phyloP scores from a whole-genome alignment of 2,113 vertebrate species.

The Lota lota region DNA sequence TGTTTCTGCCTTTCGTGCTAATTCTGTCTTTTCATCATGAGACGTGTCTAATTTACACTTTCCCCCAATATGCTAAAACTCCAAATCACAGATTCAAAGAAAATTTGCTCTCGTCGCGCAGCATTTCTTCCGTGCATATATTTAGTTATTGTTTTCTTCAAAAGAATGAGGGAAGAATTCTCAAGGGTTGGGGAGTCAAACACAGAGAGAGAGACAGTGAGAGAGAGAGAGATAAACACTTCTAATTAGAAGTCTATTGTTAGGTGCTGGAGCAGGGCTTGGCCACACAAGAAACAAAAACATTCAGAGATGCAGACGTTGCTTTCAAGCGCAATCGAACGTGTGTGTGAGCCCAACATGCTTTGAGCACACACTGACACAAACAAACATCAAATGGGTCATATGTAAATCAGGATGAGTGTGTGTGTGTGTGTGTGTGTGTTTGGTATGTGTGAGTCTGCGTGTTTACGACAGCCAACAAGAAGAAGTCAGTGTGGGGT shows the following conservation, averaged over 20 bases:
- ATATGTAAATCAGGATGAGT: slow-evolving; percentile 50
- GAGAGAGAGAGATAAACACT: slow-evolving; percentile 65
- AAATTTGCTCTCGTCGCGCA: slow-evolving; percentile 15
- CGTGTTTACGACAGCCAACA: too few relatives aligned
- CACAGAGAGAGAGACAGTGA: slow-evolving; percentile 44
- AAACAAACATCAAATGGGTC: slow-evolving; percentile 53
- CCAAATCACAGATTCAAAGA: slow-evolving; percentile 50
- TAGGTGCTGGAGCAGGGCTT: slow-evolving; percentile 53
- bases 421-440: slow-evolving; percentile 1
- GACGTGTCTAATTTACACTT: slow-evolving; percentile 51
- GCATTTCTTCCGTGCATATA: slow-evolving; percentile 59
- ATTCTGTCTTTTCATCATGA: too few relatives aligned
- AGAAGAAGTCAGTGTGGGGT: too few relatives aligned
- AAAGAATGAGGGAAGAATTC: slow-evolving; percentile 39
- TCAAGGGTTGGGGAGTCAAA: slow-evolving; percentile 8
- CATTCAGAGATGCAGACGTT: slow-evolving; percentile 45
- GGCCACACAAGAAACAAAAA: slow-evolving; percentile 48
- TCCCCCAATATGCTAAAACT: slow-evolving; percentile 34
- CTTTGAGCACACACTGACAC: slow-evolving; percentile 9
- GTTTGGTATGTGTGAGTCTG: not conserved
- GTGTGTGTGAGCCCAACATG: too few relatives aligned
- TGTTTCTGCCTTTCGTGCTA: not conserved
- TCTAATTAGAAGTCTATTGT: slow-evolving; percentile 74
- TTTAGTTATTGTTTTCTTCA: slow-evolving; percentile 66
- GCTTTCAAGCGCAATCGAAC: slow-evolving; percentile 33